Evolutionary conservation across 2,797 vertebrate species (phyloP), one percentile per base, ranked within the genome.

Genomic region (Sandelia bainsii): DNA sequence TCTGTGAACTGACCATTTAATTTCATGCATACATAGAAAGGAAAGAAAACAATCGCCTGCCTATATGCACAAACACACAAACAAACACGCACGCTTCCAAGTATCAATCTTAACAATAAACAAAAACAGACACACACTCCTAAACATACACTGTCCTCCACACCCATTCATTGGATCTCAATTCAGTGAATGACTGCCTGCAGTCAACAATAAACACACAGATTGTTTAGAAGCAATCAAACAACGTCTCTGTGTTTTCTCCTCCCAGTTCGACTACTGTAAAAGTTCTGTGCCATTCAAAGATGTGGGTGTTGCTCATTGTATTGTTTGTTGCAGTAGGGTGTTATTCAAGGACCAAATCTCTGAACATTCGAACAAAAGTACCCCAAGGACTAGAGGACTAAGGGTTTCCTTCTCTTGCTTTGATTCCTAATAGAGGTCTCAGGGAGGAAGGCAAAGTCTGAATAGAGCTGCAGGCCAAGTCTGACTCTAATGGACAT

Each of bases 381-480:
- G 91, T 93, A 93, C 93, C 94, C 94, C 82, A 92, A 95, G 94
- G 95, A 95, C 93, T 91, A 91, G 89, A 89, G 88, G 93, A 94
- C 91, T 45, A 85, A 89, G 87, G 89, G 92, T 89, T 95, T 97
- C 97, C 96, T 96, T 94, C 89, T 91, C 92, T 83, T 86, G 90
- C 87, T 95, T 93, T 71, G 92, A 94, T 95, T 95, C 90, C 94
- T 90, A 93, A 93, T 93, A 92, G 95, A 93, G 89, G 91, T 59
- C 64, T 79, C 16, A 4, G 67, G 82, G 79, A 86, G 86, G 80
- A 81, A 92, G 91, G 91, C 90, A 81, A 60, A 65, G 89, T 92
- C 88, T 92, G 85, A 91, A 89, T 65, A 72, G 92, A 93, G 89
- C 58, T 0, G 51, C 75, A 62, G 79, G 86, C 87, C 84, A 91